Evolutionary conservation across 2,113 vertebrate species (phyloP).

Genomic region (Ginglymostoma cirratum): DNA sequence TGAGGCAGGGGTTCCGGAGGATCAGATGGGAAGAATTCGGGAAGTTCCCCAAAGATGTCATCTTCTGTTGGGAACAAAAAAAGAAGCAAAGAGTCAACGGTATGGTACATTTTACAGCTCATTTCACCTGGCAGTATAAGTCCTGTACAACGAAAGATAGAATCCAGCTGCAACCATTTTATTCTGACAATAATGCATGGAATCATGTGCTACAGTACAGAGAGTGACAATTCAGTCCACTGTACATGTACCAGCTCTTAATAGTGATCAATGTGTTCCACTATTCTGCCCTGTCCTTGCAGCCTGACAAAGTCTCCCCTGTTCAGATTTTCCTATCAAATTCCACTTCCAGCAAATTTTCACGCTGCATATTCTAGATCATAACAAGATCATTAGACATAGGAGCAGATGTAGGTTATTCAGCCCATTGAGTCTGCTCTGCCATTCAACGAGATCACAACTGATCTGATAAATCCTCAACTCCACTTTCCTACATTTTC

Average conservation of each 20-base stretch:
- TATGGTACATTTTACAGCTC: neutral
- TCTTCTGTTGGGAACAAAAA: constrained; percentile 64
- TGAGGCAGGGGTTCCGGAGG: constrained; percentile 89
- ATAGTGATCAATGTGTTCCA: neutral
- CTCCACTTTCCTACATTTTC: too few species aligned
- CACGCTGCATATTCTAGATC: neutral
- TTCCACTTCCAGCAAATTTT: neutral
- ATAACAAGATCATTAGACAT: neutral
- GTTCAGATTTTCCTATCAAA: neutral
- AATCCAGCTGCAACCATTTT: neutral
- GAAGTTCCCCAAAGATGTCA: constrained; percentile 86
- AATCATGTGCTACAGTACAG: neutral
- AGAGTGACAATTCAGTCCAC: neutral
- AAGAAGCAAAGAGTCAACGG: constrained; percentile 38
- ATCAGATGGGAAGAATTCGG: constrained; percentile 92
- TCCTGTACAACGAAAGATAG: neutral
- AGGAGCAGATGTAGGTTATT: too few species aligned
- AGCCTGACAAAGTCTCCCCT: neutral
- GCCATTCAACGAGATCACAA: too few species aligned
- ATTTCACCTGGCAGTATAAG: neutral
- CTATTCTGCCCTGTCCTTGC: neutral
- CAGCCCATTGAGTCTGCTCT: too few species aligned
- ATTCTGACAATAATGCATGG: neutral
- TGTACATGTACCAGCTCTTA: neutral
- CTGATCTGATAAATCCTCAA: too few species aligned